Evolutionary conservation across 1,140 invertebrate species (phyloP).

Genomic region (Hydropsyche tenuis): DNA sequence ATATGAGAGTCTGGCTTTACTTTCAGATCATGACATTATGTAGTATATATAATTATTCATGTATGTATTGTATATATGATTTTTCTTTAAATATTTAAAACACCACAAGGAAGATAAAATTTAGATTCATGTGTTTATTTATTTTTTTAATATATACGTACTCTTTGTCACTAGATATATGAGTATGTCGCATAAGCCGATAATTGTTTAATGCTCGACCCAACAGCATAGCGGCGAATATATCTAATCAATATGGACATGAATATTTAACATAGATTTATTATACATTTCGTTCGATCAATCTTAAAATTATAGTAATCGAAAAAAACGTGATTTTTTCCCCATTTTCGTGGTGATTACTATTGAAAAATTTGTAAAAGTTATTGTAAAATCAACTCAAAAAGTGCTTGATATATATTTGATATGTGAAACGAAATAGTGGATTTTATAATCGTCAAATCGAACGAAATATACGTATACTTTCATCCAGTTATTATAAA

Average conservation of each 20-base stretch:
- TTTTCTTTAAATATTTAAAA: constrained; percentile 35
- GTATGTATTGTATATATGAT: constrained; percentile 19
- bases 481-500: constrained; percentile 8
- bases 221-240: constrained; percentile 40
- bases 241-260: constrained; percentile 31
- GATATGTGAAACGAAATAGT: too few relatives aligned
- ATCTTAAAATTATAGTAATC: too few relatives aligned
- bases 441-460: not conserved
- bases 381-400: too few relatives aligned
- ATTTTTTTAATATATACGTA: constrained; percentile 7
- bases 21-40: not conserved
- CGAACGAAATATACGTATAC: constrained; percentile 9
- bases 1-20: too few relatives aligned
- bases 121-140: constrained; percentile 32
- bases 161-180: constrained; percentile 34
- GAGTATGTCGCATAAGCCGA: constrained; percentile 38
- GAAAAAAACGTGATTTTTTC: too few relatives aligned
- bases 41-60: not conserved
- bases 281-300: constrained; percentile 9
- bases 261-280: constrained; percentile 16
- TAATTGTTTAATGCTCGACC: constrained; percentile 32
- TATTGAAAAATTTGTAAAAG: too few relatives aligned
- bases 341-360: too few relatives aligned
- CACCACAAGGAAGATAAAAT: constrained; percentile 43
- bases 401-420: too few relatives aligned